Base-by-base conservation (phyloP, 2,113 vertebrate genomes). In the Arenaria interpres region DNA sequence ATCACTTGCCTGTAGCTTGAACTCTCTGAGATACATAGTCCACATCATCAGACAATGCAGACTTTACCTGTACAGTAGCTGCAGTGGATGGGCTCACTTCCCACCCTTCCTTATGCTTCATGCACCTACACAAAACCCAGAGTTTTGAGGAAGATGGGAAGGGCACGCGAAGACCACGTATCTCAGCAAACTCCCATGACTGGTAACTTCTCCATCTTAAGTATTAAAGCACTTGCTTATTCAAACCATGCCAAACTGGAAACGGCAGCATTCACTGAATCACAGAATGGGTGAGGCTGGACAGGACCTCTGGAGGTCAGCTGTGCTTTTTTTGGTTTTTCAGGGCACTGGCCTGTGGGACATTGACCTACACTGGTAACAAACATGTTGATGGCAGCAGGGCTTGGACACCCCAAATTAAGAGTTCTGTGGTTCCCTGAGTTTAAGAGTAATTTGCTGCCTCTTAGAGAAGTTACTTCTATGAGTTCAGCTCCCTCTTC, bases 141-240 rank as follows among this genome's bases (percentile, higher is more conserved):
- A 8, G 43, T 62, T 54, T 25, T 25, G n/a, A 89, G 39, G 39
- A 56, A 79, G 53, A 54, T 16, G 12, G 53, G 33, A 77, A 43
- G 4, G 16, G 19, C 28, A 56, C 39, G 50, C 2, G 13, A 54
- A 67, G 25, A 43, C 45, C 53, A 69, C 1, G 0, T 9, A 14
- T 30, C 54, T 62, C 39, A 41, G 10, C 4, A 3, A 7, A 68
- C n/a, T 43, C 5, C 18, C 32, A 19, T 10, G 8, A 35, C 46
- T 33, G 12, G 12, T 46, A 68, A 37, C 27, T 74, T 54, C 39
- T 67, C 51, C 39, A 43, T 28, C 59, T 73, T 14, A 69, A 63
- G 8, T 3, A 21, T 13, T 46, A 46, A 30, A 83, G 12, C 10
- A 16, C 51, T 64, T 41, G 35, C 32, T 82, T 8, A 2, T 77